phyloP scores from a whole-genome alignment of 2,113 vertebrate genomes.

The Tachycineta bicolor region DNA sequence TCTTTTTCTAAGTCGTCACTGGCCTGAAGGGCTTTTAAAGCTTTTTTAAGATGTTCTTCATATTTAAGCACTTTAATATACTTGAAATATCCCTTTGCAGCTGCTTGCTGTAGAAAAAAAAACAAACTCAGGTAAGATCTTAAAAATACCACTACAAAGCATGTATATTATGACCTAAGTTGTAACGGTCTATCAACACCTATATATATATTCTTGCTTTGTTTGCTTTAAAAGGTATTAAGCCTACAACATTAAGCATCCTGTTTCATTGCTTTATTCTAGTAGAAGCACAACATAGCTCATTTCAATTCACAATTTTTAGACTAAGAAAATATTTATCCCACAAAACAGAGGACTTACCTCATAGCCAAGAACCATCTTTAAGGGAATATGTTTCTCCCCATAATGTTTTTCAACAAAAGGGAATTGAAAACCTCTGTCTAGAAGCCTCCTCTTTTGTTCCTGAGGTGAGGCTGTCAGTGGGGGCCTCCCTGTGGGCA shows the following conservation, averaged over 20 bases:
- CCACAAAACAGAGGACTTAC: slow-evolving; percentile 24
- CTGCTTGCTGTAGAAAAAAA: slow-evolving; percentile 66
- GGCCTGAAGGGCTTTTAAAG: slow-evolving; percentile 66
- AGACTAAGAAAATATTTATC: not conserved
- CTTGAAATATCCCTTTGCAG: slow-evolving; percentile 75
- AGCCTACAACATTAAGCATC: not conserved
- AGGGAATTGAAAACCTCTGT: slow-evolving; percentile 60
- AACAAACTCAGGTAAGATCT: not conserved
- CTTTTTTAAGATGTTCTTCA: slow-evolving; percentile 72
- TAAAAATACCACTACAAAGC: not conserved
- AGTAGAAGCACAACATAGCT: not conserved
- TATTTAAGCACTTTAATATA: slow-evolving; percentile 76
- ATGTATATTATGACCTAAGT: not conserved
- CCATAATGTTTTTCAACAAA: slow-evolving; percentile 67
- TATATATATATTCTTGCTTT: not conserved
- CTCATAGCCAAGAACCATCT: slow-evolving; percentile 75
- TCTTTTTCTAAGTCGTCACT: slow-evolving; percentile 74
- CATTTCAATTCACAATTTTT: not conserved
- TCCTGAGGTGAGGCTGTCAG: not conserved
- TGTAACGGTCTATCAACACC: fast-evolving
- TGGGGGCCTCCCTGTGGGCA: not conserved
- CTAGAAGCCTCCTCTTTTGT: not conserved
- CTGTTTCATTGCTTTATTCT: not conserved
- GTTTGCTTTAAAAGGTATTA: not conserved
- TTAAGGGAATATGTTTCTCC: slow-evolving; percentile 69